Evolutionary conservation across 2,888 invertebrate species (phyloP).

Genomic region (Theretra japonica): DNA sequence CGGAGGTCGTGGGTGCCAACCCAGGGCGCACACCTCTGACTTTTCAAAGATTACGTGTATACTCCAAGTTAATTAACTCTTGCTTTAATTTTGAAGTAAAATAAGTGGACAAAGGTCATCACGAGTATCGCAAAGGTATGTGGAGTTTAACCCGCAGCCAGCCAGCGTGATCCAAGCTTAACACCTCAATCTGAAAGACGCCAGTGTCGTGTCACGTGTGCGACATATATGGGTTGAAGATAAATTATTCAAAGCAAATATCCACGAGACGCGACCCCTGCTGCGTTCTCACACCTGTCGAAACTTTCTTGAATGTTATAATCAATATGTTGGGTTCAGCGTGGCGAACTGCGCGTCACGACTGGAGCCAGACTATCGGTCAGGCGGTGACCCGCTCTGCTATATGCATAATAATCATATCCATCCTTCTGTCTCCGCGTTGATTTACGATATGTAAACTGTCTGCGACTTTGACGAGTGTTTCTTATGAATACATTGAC

Average conservation of each 20-base stretch:
- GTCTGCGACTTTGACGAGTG: background rate
- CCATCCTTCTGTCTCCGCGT: background rate
- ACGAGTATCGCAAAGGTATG: no score
- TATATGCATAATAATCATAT: background rate
- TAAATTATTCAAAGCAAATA: background rate
- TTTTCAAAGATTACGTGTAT: no score
- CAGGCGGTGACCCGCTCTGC: slow-evolving; percentile 10
- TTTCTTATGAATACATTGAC: background rate
- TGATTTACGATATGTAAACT: slow-evolving; percentile 9
- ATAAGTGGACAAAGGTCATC: no score
- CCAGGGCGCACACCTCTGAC: no score
- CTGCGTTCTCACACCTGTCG: slow-evolving; percentile 11
- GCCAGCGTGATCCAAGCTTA: no score
- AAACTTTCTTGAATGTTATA: slow-evolving; percentile 12
- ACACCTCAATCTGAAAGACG: no score
- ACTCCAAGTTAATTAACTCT: no score
- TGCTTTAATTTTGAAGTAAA: no score
- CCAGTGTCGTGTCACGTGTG: no score
- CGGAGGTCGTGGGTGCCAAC: no score
- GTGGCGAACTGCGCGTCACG: slow-evolving; percentile 4
- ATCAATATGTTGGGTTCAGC: slow-evolving; percentile 4
- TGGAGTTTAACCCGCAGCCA: no score
- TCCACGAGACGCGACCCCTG: background rate
- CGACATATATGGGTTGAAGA: no score
- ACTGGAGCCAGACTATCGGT: slow-evolving; percentile 6